These are phyloP conservation scores for Oreochromis mossambicus DNA, from an alignment of 2,797 vertebrate species.

Conservation along the genomic window DNA sequence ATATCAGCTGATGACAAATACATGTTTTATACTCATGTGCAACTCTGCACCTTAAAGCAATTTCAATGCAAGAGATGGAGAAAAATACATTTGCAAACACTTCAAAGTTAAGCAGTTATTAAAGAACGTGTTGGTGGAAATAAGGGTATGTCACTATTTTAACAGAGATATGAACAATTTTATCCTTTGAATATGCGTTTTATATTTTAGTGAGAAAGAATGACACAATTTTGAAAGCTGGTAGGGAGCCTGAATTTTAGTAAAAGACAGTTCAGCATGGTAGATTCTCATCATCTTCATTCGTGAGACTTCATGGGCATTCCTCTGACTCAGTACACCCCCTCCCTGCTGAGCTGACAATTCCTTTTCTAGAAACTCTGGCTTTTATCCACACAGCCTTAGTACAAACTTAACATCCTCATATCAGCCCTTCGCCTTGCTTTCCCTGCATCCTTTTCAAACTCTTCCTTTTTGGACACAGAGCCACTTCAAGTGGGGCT, in stretches of 20 bases:
- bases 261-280: background rate
- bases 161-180: background rate
- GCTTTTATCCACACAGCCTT: background rate
- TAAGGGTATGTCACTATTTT: background rate
- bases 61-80: background rate
- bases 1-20: no score
- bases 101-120: background rate
- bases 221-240: background rate
- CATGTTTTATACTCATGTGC: background rate
- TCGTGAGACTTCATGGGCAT: conserved; percentile 23
- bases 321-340: conserved; percentile 43
- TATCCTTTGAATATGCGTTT: background rate
- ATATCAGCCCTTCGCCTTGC: background rate
- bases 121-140: background rate
- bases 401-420: background rate
- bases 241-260: background rate
- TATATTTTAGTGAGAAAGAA: background rate
- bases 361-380: conserved; percentile 5
- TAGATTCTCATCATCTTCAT: background rate
- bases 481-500: background rate
- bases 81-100: background rate
- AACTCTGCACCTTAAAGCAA: background rate
- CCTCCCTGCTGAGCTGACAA: conserved; percentile 10
- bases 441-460: background rate
- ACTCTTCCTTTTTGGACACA: background rate